A percentile compares a stretch with the other conserved stretches of the same genome.
Evolutionary conservation across 2,113 vertebrate genomes (phyloP).

Genomic region (Apaloderma vittatum): DNA sequence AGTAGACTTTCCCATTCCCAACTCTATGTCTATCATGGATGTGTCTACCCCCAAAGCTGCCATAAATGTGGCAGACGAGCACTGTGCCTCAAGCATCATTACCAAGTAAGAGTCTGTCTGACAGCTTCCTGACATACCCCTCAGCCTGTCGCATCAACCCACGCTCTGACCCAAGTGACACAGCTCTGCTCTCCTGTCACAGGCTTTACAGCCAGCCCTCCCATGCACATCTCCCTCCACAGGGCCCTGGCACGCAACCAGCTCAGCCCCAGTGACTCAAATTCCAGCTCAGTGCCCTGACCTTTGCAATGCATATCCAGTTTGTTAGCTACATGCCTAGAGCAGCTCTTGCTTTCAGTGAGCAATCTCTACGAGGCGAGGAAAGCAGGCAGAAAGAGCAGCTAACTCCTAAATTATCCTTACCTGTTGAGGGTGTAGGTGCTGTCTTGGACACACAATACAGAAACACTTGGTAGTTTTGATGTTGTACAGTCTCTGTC

Average conservation of each 20-base stretch:
- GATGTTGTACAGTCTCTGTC: background rate
- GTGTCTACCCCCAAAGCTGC: background rate
- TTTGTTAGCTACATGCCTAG: accelerated
- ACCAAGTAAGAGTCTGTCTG: background rate
- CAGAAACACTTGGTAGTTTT: background rate
- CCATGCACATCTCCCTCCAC: background rate
- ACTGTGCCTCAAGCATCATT: background rate
- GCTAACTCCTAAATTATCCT: background rate
- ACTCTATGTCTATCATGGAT: accelerated
- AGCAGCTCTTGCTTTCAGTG: background rate
- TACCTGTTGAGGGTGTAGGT: background rate
- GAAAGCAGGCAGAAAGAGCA: background rate
- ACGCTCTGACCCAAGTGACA: background rate
- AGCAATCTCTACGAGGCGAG: background rate
- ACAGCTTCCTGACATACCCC: background rate
- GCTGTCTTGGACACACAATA: background rate
- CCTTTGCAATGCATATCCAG: background rate
- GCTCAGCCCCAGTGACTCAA: background rate
- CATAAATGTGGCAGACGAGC: background rate
- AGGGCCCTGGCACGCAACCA: background rate
- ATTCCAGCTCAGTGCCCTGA: background rate
- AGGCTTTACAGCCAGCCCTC: background rate
- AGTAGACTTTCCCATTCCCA: background rate
- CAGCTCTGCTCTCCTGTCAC: background rate
- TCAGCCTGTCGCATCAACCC: background rate